Evolutionary conservation across 2,888 invertebrate genomes (phyloP), one percentile per base, ranked within the genome.

Genomic region (Yponomeuta cagnagella): DNA sequence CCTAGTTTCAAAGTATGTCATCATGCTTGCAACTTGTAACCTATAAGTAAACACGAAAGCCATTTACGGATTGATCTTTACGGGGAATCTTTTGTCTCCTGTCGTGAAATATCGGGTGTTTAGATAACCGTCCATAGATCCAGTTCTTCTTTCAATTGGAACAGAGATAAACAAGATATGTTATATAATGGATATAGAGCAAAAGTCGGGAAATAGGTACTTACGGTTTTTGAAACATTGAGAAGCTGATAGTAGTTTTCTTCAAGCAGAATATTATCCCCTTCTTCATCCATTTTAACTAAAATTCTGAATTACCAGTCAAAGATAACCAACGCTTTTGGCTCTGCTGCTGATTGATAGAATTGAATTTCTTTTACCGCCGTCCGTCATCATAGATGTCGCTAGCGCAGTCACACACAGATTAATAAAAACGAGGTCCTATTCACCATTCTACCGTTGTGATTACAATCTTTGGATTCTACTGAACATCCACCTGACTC

Each of bases 221-320:
- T 94, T 94, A 97, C 97, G 92, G 96, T 94, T 93, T 94, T 95
- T 10, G 97, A 93, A 74, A 98, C 93, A 92, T 98, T 98, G 71
- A 98, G 92, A 86, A 97, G 95, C 73, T 97, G 95, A 85, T 98
- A 98, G 88, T 95, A 97, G 89, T 98, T 97, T 80, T 97, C 97
- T 88, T 96, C 96, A 72, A 94, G 86, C 73, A 93, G 84, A 84
- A 93, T 93, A 79, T 94, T 95, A 76, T 95, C 95, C 68, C 94
- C 94, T 80, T 96, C 95, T 79, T 93, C 93, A 82, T 95, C 95
- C 95, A 96, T 95, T 82, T 68, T 67, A 37, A 23, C 52, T 31
- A 10, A 64, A 30, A 48, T 48, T 69, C 23, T 52, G 48, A 69
- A 43, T 48, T 48, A 65, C 48, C 64, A 33, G 31, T n/a, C 15